A percentile compares a stretch with the other conserved stretches of the same genome.
Evolutionary conservation across 1,140 invertebrate genomes (phyloP).

Genomic region (Drosophila virilis): DNA sequence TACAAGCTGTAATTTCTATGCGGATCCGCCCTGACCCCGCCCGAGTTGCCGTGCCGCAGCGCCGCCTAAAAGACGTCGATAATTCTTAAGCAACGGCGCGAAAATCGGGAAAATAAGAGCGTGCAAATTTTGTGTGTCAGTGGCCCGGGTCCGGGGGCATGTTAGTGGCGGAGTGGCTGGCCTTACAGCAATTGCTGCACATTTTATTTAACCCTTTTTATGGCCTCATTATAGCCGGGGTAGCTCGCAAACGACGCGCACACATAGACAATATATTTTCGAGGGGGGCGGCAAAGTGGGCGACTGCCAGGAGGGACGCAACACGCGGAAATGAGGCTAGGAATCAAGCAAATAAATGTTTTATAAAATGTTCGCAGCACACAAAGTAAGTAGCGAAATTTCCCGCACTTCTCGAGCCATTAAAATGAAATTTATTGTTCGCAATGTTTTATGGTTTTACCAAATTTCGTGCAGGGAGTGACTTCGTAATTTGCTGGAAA

Average conservation of each 20-base stretch:
- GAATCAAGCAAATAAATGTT: conserved; percentile 83
- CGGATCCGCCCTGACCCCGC: background rate
- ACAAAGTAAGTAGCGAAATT: conserved; percentile 59
- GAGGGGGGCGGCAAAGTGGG: too few species aligned
- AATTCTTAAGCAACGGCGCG: conserved; percentile 77
- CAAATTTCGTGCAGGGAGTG: conserved; percentile 57
- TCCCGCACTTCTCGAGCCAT: conserved; percentile 66
- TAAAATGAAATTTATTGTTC: conserved; percentile 79
- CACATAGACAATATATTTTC: conserved; percentile 62
- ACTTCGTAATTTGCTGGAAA: conserved; percentile 69
- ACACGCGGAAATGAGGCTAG: conserved; percentile 78
- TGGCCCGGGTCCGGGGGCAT: conserved; percentile 25
- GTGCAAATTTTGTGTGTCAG: conserved; percentile 77
- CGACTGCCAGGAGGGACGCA: conserved; percentile 32
- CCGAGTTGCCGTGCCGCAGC: background rate
- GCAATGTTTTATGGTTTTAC: conserved; percentile 71
- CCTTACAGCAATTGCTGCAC: conserved; percentile 76
- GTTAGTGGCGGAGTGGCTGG: conserved; percentile 24
- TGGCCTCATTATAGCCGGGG: conserved; percentile 74
- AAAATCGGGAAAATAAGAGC: conserved; percentile 60
- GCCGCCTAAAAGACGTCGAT: conserved; percentile 75
- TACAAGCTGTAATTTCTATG: conserved; percentile 78
- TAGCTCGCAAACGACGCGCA: conserved; percentile 21
- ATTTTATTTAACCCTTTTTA: conserved; percentile 83
- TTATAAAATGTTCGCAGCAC: conserved; percentile 80